A percentile compares a stretch with the other conserved stretches of the same genome.
Conservation (phyloP, 2,113 vertebrate genomes). For the Grallaria varia region DNA sequence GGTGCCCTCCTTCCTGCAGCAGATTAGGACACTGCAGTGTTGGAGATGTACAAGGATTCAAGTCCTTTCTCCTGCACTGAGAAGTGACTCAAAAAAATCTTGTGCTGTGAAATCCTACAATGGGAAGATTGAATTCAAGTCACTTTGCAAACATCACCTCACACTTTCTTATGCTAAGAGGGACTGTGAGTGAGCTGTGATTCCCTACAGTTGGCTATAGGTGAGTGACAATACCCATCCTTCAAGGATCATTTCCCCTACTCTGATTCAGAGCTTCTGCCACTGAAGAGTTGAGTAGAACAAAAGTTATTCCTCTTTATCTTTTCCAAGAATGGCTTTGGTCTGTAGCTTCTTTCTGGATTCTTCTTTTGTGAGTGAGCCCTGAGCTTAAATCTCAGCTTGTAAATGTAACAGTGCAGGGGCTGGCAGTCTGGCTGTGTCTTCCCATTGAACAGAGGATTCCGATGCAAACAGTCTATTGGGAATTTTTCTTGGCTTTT, state of each 20-base stretch:
- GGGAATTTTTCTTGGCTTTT: neutral
- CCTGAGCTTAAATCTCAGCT: neutral
- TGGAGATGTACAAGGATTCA: neutral
- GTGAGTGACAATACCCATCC: neutral
- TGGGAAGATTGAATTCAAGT: neutral
- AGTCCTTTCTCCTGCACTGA: neutral
- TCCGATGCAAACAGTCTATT: neutral
- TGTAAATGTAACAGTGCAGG: neutral
- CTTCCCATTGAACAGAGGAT: neutral
- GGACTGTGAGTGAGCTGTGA: neutral
- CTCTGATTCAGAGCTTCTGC: neutral
- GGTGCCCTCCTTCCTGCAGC: neutral
- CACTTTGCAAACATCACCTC: neutral
- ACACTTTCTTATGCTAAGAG: neutral
- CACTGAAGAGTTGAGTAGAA: neutral
- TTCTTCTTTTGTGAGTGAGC: neutral
- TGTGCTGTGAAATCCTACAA: neutral
- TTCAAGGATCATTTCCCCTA: neutral
- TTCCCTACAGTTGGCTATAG: neutral
- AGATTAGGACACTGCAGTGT: neutral
- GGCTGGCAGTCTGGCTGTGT: neutral
- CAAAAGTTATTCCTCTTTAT: neutral
- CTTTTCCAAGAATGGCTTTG: neutral
- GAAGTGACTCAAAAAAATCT: neutral
- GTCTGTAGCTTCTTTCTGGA: neutral